Conservation (phyloP, 2,113 vertebrate species). For the Psittacula cyanocephala region DNA sequence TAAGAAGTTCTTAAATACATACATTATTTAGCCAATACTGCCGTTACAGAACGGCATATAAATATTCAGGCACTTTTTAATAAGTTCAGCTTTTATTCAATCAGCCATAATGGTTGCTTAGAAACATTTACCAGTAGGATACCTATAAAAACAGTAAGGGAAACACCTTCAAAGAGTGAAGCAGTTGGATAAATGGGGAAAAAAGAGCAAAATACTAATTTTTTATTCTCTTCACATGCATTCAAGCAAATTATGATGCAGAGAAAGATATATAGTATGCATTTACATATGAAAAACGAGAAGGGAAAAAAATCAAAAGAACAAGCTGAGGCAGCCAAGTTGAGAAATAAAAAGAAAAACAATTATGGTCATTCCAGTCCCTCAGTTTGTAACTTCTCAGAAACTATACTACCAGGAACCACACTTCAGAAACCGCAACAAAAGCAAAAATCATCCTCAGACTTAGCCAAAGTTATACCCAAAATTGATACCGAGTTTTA, state of each 20-base stretch:
- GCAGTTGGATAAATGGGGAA: background rate
- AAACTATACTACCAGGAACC: background rate
- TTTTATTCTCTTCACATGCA: background rate
- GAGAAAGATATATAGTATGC: background rate
- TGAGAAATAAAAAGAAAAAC: conserved; percentile 3
- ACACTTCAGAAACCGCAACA: background rate
- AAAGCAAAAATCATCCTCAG: background rate
- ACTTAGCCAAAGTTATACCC: background rate
- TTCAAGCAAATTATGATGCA: background rate
- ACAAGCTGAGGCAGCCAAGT: background rate
- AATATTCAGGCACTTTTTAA: conserved; percentile 62
- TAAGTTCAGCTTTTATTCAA: conserved; percentile 50
- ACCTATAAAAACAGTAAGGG: background rate
- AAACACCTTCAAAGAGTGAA: conserved; percentile 12
- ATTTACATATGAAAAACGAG: background rate
- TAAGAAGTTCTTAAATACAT: conserved; percentile 53
- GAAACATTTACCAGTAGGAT: conserved; percentile 16
- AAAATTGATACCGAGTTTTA: background rate
- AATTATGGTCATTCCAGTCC: background rate
- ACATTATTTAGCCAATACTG: conserved; percentile 60
- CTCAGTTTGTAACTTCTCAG: background rate
- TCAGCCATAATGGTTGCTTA: conserved; percentile 19
- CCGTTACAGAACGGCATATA: conserved; percentile 29
- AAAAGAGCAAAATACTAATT: background rate
- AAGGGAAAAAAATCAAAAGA: background rate